Evolutionary conservation across 2,888 invertebrate genomes (phyloP), one percentile per base, ranked within the genome.

Genomic region (Apomyelois bistriatella): DNA sequence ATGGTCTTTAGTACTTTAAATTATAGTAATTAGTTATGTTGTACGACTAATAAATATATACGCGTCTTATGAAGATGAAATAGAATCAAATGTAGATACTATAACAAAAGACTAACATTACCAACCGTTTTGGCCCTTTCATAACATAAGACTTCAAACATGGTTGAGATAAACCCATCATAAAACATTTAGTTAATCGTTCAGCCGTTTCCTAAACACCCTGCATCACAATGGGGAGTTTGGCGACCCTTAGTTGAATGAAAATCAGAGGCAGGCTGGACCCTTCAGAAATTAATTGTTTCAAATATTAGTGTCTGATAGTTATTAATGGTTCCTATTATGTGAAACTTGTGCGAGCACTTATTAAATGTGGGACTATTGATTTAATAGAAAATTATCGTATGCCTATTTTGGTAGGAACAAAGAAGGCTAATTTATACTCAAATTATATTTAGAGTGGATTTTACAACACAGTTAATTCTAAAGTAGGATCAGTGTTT

Each of bases 221-320:
- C 46, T 8, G 47, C 5, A 50, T 40, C n/a, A 50, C 49, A 50
- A 50, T 50, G 17, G 47, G 32, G 8, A 38, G 37, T 13, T 35
- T 35, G 17, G 17, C 41, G 42, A 30, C 30, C 32, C 16, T 35
- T 41, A n/a, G 41, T 32, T 51, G 51, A 51, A 51, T 51, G 28
- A 28, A 17, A 52, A 43, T 52, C 52, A 52, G 43, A 13, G 12
- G 22, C 52, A 52, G 52, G 13, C 22, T 8, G 43, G 36, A 43
- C 52, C 51, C 43, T 38, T 49, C 30, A 12, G 37, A 35, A 43
- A 52, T 52, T 42, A 51, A 51, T 51, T 52, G 52, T 52, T 52
- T 52, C 49, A n/a, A 30, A 51, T 51, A 51, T 35, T 43, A 16
- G 41, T 32, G 41, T 30, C 42, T 15, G 22, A 22, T 36, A 41